Base-by-base conservation (phyloP, 2,888 invertebrate species). In the Tupiocoris notatus region DNA sequence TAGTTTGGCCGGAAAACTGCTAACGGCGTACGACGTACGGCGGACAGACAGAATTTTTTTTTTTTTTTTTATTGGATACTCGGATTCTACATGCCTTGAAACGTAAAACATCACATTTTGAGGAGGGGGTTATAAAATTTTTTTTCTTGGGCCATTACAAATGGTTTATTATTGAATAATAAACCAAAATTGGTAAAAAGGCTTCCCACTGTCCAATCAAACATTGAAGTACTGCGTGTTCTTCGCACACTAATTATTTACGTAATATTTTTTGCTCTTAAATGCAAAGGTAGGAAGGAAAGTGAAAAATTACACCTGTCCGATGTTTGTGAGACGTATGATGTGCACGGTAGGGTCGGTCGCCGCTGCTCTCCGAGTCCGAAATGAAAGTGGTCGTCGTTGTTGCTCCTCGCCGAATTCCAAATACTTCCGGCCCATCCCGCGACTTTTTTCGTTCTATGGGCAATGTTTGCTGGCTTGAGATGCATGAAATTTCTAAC, bases 401-500 rank as follows among this genome's bases (percentile, higher is more conserved):
- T 12, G 78, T 80, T 12, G 75, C 78, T 12, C 79, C 79, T 70
- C 78, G 75, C 20, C 75, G 56, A 12, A 75, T 24, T n/a, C 66
- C 65, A 75, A 71, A 76, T 9, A 68, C 71, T 65, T 78, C 77
- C 39, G 71, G 66, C n/a, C 75, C 77, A 21, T 76, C 77, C 21
- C 75, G 66, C n/a, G 76, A 71, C 56, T 74, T 77, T 78, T 76
- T 80, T 80, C 82, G 81, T 80, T 79, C 80, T 58, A 82, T 76
- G 67, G 83, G 83, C 73, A 83, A 81, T 18, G 83, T 83, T 79
- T 83, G 83, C 79, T 83, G 83, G 78, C 82, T 83, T 57, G 83
- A 83, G 78, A 83, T 83, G 81, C 83, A 83, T n/a, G 83, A 82
- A 78, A 83, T 83, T 82, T 83, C 83, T 83, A 81, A 16, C 79